These are phyloP conservation scores for Catalaphyllia jardinei DNA, from an alignment of 64 coral and sea anemone genomes.

Conservation along the genomic window DNA sequence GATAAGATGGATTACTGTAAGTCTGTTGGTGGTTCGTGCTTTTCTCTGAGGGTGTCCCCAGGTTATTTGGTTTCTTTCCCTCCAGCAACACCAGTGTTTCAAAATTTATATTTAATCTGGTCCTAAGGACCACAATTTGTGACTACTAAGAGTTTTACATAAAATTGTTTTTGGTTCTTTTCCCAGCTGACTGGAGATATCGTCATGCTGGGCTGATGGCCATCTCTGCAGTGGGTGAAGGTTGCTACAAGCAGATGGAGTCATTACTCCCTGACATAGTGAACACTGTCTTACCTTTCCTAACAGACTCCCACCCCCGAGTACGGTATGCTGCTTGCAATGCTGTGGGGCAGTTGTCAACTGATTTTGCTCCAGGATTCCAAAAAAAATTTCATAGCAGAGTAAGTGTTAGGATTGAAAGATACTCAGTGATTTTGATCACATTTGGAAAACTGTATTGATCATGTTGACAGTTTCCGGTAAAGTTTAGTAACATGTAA, in stretches of 20 bases:
- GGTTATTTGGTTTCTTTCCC: no score
- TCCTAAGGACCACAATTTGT: no score
- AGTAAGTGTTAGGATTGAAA: constrained; percentile 29
- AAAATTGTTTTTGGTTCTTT: background rate
- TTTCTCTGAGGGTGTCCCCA: no score
- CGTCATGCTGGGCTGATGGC: constrained; percentile 98
- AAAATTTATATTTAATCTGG: no score
- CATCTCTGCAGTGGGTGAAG: constrained; percentile 95
- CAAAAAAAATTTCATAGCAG: constrained; percentile 94
- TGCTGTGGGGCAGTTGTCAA: constrained; percentile 94
- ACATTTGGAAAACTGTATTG: background rate
- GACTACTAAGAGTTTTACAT: no score
- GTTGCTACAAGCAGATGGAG: constrained; percentile 97
- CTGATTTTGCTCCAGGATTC: constrained; percentile 95
- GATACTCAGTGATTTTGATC: background rate
- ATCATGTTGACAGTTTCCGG: no score
- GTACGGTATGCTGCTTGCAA: constrained; percentile 97
- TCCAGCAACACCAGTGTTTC: no score
- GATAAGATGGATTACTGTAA: no score
- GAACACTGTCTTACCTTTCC: constrained; percentile 81
- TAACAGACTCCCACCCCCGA: constrained; percentile 86
- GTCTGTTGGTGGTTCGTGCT: no score
- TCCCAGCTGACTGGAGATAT: constrained; percentile 94
- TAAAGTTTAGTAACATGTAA: no score
- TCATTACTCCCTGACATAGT: constrained; percentile 72